Base-by-base conservation (phyloP, 2,888 invertebrate species). In the Drosophila subsilvestris region DNA sequence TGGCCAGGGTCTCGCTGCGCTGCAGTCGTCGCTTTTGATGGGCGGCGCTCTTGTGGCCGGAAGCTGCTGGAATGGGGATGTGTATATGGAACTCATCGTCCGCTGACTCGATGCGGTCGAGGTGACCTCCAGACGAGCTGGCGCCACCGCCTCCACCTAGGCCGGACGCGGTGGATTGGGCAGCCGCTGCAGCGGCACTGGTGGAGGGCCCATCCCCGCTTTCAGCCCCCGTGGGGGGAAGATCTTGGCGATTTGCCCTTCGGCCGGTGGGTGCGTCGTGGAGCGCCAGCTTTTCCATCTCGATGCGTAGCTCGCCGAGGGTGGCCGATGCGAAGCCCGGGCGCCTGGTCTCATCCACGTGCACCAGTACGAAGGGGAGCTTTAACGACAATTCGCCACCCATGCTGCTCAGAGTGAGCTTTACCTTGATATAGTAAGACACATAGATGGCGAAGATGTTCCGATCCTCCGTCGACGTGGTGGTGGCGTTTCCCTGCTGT, bases 361-460 rank as follows among this genome's bases (percentile, higher is more conserved):
- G 96, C 91, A 96, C 96, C 20, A 97, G 91, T 0, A 95, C 95
- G 90, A 97, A 97, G 0, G 97, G 97, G 55, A 97, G 91, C 90
- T 97, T 97, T 1, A 97, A 92, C 0, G 96, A 95, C 8, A 97
- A 92, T 67, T 96, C 96, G 1, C 96, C 96, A 0, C 96, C 96
- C 94, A 97, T 96, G 3, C 96, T 95, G 68, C 96, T 96, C 25
- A 97, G 93, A 0, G 96, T 93, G 0, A 97, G 93, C 92, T 97
- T 97, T 0, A 97, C 95, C 94, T 97, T 97, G 8, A 97, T 97
- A 90, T 97, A 97, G 90, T 97, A 97, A 0, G 97, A 97, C 10
- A 97, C 97, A 92, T 97, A 97, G 81, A 97, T 97, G 59, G 97
- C 97, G 88, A 97, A 97, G 0, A 96, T 97, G 91, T 97, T 97